Conservation (phyloP, 2,797 vertebrate species). For the Lateolabrax maculatus region DNA sequence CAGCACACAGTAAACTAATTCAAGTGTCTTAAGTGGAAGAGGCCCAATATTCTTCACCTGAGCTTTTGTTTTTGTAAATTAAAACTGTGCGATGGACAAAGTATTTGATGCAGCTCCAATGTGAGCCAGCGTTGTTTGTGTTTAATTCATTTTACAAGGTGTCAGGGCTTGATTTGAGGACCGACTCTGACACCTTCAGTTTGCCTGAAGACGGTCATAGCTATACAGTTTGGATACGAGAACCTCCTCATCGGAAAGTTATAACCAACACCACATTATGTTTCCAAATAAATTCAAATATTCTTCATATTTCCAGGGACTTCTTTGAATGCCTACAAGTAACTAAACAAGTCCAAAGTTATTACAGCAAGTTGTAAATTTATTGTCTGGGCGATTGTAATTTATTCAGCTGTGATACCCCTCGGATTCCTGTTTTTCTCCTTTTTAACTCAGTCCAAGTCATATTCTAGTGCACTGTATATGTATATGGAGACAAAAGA, state of each 20-base stretch:
- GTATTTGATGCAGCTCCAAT: conserved; percentile 18
- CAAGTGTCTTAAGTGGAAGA: conserved; percentile 46
- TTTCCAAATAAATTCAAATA: conserved; percentile 12
- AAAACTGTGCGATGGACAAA: conserved; percentile 5
- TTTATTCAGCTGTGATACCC: conserved; percentile 38
- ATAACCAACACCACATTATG: neutral
- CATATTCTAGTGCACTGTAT: conserved; percentile 43
- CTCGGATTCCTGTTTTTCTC: conserved; percentile 17
- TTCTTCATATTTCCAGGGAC: conserved; percentile 23
- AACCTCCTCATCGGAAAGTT: conserved; percentile 6
- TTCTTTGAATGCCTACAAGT: conserved; percentile 4
- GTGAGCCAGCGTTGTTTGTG: conserved; percentile 14
- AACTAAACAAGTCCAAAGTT: conserved; percentile 44
- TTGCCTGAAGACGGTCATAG: neutral
- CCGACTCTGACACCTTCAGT: conserved; percentile 1
- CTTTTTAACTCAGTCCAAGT: conserved; percentile 39
- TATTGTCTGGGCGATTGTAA: conserved; percentile 16
- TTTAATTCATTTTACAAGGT: conserved; percentile 41
- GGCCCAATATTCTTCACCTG: conserved; percentile 21
- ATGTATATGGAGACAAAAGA: conserved; percentile 62
- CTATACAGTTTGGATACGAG: neutral
- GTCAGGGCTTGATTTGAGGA: conserved; percentile 38
- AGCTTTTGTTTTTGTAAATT: conserved; percentile 39
- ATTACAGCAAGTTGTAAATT: conserved; percentile 46
- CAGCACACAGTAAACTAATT: conserved; percentile 33